phyloP scores from a whole-genome alignment of 2,888 invertebrate species.

The Sthenelais limicola region DNA sequence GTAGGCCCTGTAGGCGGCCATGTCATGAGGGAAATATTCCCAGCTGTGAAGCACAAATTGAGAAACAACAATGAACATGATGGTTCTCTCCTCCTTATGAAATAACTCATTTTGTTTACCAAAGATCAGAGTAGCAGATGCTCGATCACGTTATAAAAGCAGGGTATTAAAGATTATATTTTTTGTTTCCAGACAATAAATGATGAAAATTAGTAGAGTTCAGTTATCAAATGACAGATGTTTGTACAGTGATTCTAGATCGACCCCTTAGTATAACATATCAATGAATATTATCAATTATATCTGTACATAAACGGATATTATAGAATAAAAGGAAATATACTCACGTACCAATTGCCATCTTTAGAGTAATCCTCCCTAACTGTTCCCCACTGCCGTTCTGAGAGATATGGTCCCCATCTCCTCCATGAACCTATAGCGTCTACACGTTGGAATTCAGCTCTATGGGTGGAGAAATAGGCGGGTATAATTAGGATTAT shows the following conservation, averaged over 20 bases:
- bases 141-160: no score
- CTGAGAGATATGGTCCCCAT: constrained; percentile 72
- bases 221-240: no score
- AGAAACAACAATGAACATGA: no score
- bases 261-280: no score
- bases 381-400: constrained; percentile 72
- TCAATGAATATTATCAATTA: no score
- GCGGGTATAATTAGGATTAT: no score
- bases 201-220: no score
- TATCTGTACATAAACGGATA: not conserved
- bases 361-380: constrained; percentile 70
- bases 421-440: constrained; percentile 60
- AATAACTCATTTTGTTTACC: not conserved
- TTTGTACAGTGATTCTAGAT: no score
- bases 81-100: not conserved
- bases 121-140: no score
- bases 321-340: not conserved
- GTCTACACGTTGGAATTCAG: not conserved
- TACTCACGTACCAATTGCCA: constrained; percentile 68
- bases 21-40: constrained; percentile 66
- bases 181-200: no score
- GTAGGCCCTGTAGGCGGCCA: constrained; percentile 66
- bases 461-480: no score
- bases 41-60: constrained; percentile 67
- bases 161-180: no score